Base-by-base conservation (phyloP, 2,797 vertebrate genomes). In the Serranus cabrilla region DNA sequence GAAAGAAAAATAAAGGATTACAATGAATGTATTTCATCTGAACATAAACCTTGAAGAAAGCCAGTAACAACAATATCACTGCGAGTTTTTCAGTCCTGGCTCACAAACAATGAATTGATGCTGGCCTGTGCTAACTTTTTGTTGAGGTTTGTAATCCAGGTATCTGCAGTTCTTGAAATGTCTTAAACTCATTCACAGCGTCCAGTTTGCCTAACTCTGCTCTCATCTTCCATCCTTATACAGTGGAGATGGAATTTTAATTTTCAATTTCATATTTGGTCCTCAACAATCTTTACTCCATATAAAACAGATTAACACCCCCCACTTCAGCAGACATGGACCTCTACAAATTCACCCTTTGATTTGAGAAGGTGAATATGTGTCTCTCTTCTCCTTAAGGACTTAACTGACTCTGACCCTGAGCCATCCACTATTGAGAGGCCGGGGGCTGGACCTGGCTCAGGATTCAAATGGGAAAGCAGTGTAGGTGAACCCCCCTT, bases 391-490 rank as follows among this genome's bases (percentile, higher is more conserved):
- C 93, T 89, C 87, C 87, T 93, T 83, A 86, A 99, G 98, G 97
- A 98, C 87, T 95, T 97, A 92, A 97, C 97, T 89, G 95, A 98
- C 93, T 98, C 98, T 76, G 98, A 98, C 93, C 98, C 97, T 17
- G 98, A 99, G 91, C 97, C 98, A 18, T 98, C 97, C 89, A 96
- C 97, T 81, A 93, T 97, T 91, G 97, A 98, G 94, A 97, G 97
- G 81, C 94, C 97, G 93, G 97, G 97, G 93, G 94, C 96, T 64
- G 97, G 96, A 94, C 95, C 97, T 43, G 96, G 96, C 88, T 96
- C 97, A 74, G 96, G 96, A 73, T 98, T 98, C 96, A 98, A 98
- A 92, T 99, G 98, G 98, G 97, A 97, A 75, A 97, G 96, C 23
- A 96, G 96, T 31, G 96, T 96, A 88, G 97, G 96, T 50, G 92